Evolutionary conservation across 1,140 invertebrate species (phyloP).

Genomic region (Rhynchophorus ferrugineus): DNA sequence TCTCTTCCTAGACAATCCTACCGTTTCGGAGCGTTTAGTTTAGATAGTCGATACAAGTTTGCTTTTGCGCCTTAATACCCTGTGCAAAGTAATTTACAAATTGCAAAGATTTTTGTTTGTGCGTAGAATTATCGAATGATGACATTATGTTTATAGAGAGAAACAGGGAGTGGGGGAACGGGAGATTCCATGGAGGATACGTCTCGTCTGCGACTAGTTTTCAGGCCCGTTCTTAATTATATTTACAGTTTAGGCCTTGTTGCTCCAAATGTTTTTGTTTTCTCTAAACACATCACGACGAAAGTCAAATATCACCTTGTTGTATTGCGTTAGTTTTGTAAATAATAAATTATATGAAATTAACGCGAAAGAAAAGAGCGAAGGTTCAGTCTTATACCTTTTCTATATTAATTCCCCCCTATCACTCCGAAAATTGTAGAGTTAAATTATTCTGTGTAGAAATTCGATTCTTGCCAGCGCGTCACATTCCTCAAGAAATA

Average conservation of each 20-base stretch:
- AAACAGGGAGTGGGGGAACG: too few relatives aligned
- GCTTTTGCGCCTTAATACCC: neutral
- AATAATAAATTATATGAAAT: too few relatives aligned
- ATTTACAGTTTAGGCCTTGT: slow-evolving; percentile 16
- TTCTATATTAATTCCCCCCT: neutral
- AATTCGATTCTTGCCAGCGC: too few relatives aligned
- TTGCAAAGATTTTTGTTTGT: neutral
- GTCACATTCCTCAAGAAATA: too few relatives aligned
- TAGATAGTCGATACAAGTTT: neutral
- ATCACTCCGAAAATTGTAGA: too few relatives aligned
- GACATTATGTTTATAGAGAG: too few relatives aligned
- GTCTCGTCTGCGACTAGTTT: neutral
- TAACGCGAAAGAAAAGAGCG: neutral
- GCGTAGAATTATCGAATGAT: too few relatives aligned
- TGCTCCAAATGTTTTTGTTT: slow-evolving; percentile 12
- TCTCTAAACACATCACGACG: slow-evolving; percentile 18
- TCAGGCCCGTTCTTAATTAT: slow-evolving; percentile 10
- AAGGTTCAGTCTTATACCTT: neutral
- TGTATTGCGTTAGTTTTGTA: slow-evolving; percentile 16
- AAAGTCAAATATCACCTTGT: slow-evolving; percentile 21
- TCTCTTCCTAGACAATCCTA: too few relatives aligned
- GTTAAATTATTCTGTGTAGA: too few relatives aligned
- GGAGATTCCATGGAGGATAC: too few relatives aligned
- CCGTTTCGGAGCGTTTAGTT: neutral
- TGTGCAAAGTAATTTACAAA: neutral